phyloP scores from a whole-genome alignment of 2,797 vertebrate species.

The Lutjanus campechanus region DNA sequence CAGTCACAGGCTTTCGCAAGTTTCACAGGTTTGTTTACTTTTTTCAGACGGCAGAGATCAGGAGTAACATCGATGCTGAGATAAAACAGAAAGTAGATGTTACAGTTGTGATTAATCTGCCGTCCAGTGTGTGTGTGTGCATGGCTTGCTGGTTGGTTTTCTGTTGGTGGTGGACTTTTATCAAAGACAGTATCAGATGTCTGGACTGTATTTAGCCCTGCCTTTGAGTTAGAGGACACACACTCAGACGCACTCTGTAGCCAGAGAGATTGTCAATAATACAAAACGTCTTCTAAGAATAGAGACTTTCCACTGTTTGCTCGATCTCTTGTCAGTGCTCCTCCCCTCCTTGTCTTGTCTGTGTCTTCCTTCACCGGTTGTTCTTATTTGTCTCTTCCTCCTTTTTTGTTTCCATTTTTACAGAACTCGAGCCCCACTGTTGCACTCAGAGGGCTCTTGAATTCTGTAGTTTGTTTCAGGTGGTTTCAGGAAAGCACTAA shows the following conservation, averaged over 20 bases:
- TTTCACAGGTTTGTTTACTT: conserved; percentile 4
- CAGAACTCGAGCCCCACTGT: background rate
- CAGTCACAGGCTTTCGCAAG: background rate
- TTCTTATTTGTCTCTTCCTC: background rate
- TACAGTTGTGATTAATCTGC: background rate
- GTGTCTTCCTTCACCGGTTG: background rate
- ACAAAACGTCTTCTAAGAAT: conserved; percentile 47
- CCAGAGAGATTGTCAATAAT: conserved; percentile 41
- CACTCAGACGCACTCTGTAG: background rate
- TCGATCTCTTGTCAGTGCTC: background rate
- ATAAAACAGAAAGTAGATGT: background rate
- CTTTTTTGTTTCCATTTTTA: background rate
- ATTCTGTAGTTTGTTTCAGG: background rate
- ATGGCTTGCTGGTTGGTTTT: conserved; percentile 37
- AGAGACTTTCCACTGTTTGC: conserved; percentile 25
- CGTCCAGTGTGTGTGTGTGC: conserved; percentile 1
- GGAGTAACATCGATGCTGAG: background rate
- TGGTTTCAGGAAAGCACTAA: conserved; percentile 10
- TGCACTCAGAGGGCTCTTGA: background rate
- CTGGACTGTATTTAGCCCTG: conserved; percentile 48
- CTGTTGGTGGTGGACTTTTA: conserved; percentile 28
- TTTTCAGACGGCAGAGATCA: background rate
- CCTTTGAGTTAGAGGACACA: conserved; percentile 40
- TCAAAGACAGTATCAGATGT: conserved; percentile 57
- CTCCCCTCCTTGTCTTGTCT: background rate